These are phyloP conservation scores for Leptonema lineaticorne DNA, from an alignment of 1,140 invertebrate genomes.

Conservation along the genomic window DNA sequence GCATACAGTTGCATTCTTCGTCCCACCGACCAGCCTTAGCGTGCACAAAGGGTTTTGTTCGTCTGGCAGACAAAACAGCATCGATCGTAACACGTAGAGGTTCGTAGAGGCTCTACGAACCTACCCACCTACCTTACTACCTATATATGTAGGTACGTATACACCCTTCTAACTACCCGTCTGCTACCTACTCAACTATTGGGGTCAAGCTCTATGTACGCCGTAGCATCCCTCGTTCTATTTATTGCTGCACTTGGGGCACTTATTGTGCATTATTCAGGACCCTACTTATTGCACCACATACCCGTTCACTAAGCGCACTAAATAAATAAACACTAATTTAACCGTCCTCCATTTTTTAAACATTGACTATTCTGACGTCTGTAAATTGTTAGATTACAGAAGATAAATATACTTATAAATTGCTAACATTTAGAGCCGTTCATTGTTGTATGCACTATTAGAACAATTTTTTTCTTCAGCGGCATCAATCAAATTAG, in stretches of 20 bases:
- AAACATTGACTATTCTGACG: too few relatives aligned
- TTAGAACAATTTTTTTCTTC: too few relatives aligned
- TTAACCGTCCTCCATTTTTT: too few relatives aligned
- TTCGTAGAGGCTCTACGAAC: neutral
- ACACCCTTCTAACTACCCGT: neutral
- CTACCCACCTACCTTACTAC: neutral
- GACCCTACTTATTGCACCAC: constrained; percentile 4
- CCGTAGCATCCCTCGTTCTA: constrained; percentile 20
- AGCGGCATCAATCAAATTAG: too few relatives aligned
- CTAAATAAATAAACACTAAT: neutral
- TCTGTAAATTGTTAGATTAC: too few relatives aligned
- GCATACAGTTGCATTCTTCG: constrained; percentile 9
- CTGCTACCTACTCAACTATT: neutral
- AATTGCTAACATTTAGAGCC: neutral
- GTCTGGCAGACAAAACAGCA: constrained; percentile 30
- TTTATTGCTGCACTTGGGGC: constrained; percentile 15
- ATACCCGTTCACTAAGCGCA: neutral
- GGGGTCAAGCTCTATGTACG: constrained; percentile 15
- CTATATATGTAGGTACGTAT: too few relatives aligned
- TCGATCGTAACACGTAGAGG: constrained; percentile 30
- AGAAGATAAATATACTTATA: too few relatives aligned
- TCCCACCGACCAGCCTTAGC: neutral
- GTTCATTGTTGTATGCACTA: too few relatives aligned
- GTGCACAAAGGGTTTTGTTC: constrained; percentile 19
- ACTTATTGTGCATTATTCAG: constrained; percentile 21